phyloP scores from a whole-genome alignment of 2,888 invertebrate species.

The Heliconius ethilla region DNA sequence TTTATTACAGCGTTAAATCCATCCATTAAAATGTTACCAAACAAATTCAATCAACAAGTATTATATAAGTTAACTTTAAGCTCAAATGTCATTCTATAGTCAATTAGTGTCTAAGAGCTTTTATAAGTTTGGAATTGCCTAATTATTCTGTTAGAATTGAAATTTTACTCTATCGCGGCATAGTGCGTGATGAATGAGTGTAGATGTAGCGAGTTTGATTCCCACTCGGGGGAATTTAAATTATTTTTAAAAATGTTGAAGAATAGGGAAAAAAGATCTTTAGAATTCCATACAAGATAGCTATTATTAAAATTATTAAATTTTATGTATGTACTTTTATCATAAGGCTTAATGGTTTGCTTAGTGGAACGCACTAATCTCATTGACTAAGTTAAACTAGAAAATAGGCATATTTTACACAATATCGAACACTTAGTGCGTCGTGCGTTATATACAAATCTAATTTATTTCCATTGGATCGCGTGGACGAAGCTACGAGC shows the following conservation, averaged over 20 bases:
- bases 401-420: no score
- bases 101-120: constrained; percentile 10
- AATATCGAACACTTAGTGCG: no score
- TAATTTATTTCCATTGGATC: no score
- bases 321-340: no score
- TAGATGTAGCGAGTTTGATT: not conserved
- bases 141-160: not conserved
- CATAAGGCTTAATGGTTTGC: no score
- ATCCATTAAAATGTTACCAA: constrained; percentile 16
- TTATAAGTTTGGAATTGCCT: constrained; percentile 6
- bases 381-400: no score
- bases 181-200: not conserved
- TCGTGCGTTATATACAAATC: no score
- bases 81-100: constrained; percentile 16
- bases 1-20: constrained; percentile 8
- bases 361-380: no score
- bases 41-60: constrained; percentile 21
- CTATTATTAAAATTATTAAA: no score
- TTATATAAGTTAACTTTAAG: constrained; percentile 2
- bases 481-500: no score
- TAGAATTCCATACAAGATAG: no score
- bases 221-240: not conserved
- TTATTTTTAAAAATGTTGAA: not conserved
- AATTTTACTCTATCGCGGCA: not conserved
- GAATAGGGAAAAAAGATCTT: no score